Evolutionary conservation across 2,113 vertebrate genomes (phyloP).

Genomic region (Aix galericulata): DNA sequence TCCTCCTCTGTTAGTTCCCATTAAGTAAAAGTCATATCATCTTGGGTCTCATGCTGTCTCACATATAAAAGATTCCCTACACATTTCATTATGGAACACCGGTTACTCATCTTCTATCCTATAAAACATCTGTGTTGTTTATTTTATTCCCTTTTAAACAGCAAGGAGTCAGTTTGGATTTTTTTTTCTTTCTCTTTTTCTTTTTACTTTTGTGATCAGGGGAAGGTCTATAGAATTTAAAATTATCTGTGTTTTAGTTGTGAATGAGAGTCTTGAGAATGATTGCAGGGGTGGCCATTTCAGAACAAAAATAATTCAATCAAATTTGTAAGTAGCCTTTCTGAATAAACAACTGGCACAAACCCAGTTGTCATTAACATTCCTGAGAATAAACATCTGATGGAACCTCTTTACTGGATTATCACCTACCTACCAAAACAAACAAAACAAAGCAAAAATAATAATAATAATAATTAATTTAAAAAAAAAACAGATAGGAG

Average conservation of each 20-base stretch:
- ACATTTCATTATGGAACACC: background rate
- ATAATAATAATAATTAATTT: no score
- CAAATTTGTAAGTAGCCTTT: conserved; percentile 78
- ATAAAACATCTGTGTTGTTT: background rate
- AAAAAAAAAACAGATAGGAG: background rate
- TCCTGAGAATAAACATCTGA: conserved; percentile 79
- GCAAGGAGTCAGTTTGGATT: background rate
- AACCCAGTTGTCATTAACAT: conserved; percentile 69
- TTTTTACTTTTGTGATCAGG: background rate
- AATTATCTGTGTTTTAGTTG: background rate
- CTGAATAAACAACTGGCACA: conserved; percentile 80
- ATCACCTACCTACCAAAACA: conserved; percentile 63
- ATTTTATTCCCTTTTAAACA: background rate
- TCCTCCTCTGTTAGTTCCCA: background rate
- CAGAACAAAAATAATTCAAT: background rate
- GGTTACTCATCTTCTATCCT: background rate
- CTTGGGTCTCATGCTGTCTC: background rate
- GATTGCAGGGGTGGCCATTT: background rate
- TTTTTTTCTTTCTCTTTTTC: no score
- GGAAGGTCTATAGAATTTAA: background rate
- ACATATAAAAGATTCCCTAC: background rate
- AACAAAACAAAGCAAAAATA: no score
- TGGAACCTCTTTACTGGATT: conserved; percentile 81
- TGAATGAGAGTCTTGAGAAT: background rate
- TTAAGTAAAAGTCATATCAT: background rate